phyloP scores from a whole-genome alignment of 2,888 invertebrate genomes.

The Agrotis exclamationis region DNA sequence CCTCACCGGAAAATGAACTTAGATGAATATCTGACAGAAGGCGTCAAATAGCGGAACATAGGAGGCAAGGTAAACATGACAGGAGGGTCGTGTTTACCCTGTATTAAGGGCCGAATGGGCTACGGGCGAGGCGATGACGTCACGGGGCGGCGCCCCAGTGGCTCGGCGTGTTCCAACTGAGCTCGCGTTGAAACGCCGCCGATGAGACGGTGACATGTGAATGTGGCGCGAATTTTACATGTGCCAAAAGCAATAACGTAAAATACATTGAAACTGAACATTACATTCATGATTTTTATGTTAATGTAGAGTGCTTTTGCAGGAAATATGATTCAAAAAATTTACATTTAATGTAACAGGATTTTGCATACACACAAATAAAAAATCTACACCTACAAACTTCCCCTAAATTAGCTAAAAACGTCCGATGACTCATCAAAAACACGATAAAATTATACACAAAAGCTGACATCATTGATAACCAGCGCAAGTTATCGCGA shows the following conservation, averaged over 20 bases:
- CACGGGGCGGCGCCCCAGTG: constrained; percentile 81
- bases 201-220: constrained; percentile 76
- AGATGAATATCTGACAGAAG: constrained; percentile 45
- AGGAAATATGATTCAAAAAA: neutral
- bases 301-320: neutral
- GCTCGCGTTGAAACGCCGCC: constrained; percentile 79
- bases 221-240: constrained; percentile 43
- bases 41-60: constrained; percentile 52
- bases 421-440: constrained; percentile 46
- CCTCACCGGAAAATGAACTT: constrained; percentile 52
- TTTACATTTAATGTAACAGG: neutral
- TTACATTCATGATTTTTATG: constrained; percentile 9
- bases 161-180: constrained; percentile 81
- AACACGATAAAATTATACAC: constrained; percentile 57
- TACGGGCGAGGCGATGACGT: constrained; percentile 81
- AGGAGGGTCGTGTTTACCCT: constrained; percentile 74
- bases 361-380: neutral
- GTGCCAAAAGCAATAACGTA: constrained; percentile 29
- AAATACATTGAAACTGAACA: constrained; percentile 22
- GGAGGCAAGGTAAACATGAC: constrained; percentile 72
- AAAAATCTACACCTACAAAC: constrained; percentile 16
- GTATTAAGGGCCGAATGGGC: constrained; percentile 65
- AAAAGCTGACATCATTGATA: constrained; percentile 67
- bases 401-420: constrained; percentile 35
- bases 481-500: constrained; percentile 57